Conservation (phyloP, 2,888 invertebrate genomes). For the Hirtodrosophila confusa region DNA sequence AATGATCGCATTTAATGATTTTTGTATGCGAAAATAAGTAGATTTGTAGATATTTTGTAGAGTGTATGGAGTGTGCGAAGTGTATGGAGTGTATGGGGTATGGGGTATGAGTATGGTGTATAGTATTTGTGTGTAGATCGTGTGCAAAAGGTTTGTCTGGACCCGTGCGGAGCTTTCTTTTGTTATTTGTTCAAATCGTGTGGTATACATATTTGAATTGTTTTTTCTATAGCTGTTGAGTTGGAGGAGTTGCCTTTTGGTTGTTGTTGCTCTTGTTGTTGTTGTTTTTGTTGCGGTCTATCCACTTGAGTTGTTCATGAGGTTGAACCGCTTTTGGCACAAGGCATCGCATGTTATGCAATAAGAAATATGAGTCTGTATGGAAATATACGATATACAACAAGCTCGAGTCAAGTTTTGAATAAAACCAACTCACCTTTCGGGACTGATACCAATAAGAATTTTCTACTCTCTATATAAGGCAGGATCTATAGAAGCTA, state of each 20-base stretch:
- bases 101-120: slow-evolving; percentile 11
- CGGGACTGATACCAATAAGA: no score
- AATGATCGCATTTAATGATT: slow-evolving; percentile 79
- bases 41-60: slow-evolving; percentile 61
- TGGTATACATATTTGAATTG: slow-evolving; percentile 47
- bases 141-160: slow-evolving; percentile 61
- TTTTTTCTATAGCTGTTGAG: slow-evolving; percentile 50
- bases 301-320: slow-evolving; percentile 50
- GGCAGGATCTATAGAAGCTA: no score
- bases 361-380: slow-evolving; percentile 42
- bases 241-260: slow-evolving; percentile 47
- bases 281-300: slow-evolving; percentile 33
- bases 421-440: background rate
- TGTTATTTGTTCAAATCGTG: slow-evolving; percentile 67
- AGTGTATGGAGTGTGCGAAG: slow-evolving; percentile 35
- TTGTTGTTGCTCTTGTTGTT: slow-evolving; percentile 32
- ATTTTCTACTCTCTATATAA: no score
- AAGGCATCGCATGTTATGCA: slow-evolving; percentile 55
- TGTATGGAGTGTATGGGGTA: slow-evolving; percentile 32
- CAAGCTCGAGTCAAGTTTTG: slow-evolving; percentile 6
- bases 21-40: slow-evolving; percentile 79
- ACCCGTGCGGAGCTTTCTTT: slow-evolving; percentile 75
- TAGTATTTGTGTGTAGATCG: slow-evolving; percentile 28
- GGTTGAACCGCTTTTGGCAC: slow-evolving; percentile 55
- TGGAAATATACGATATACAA: slow-evolving; percentile 15